These are phyloP conservation scores for Serripes groenlandicus DNA, from an alignment of 2,888 invertebrate species.

Conservation along the genomic window DNA sequence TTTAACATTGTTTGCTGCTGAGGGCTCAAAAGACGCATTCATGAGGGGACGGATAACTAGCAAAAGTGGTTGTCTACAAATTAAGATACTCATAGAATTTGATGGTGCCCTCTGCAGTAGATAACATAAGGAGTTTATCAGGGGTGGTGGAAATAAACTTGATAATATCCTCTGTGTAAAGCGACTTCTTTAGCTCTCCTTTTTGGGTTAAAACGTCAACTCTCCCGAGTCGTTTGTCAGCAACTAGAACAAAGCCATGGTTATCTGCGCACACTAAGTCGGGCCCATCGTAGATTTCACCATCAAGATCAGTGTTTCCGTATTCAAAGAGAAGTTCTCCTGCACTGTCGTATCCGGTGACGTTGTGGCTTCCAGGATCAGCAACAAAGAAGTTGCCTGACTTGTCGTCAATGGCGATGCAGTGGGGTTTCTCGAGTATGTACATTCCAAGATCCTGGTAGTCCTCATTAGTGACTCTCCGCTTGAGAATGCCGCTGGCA, in stretches of 20 bases:
- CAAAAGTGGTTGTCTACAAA: constrained; percentile 34
- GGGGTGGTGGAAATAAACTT: constrained; percentile 77
- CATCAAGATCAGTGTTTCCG: constrained; percentile 77
- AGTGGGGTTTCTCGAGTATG: constrained; percentile 79
- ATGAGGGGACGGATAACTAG: too few species aligned
- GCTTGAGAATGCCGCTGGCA: constrained; percentile 69
- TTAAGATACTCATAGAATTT: constrained; percentile 78
- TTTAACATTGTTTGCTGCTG: not conserved
- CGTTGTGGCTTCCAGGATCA: constrained; percentile 77
- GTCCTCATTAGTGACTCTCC: constrained; percentile 79
- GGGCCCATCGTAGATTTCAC: constrained; percentile 78
- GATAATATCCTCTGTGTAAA: constrained; percentile 75
- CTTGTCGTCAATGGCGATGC: constrained; percentile 71
- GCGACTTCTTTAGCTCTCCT: constrained; percentile 76
- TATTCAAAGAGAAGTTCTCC: constrained; percentile 79
- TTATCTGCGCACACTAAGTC: constrained; percentile 78
- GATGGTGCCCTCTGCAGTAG: constrained; percentile 75
- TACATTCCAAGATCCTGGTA: constrained; percentile 71
- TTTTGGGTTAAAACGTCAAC: constrained; percentile 77
- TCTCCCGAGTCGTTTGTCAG: constrained; percentile 78
- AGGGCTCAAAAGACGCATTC: too few species aligned
- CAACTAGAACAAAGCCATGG: constrained; percentile 76
- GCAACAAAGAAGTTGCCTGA: constrained; percentile 76
- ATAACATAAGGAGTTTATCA: constrained; percentile 76
- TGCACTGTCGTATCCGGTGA: constrained; percentile 72